Evolutionary conservation across 2,797 vertebrate genomes (phyloP), one percentile per base, ranked within the genome.

Genomic region (Semaprochilodus insignis): DNA sequence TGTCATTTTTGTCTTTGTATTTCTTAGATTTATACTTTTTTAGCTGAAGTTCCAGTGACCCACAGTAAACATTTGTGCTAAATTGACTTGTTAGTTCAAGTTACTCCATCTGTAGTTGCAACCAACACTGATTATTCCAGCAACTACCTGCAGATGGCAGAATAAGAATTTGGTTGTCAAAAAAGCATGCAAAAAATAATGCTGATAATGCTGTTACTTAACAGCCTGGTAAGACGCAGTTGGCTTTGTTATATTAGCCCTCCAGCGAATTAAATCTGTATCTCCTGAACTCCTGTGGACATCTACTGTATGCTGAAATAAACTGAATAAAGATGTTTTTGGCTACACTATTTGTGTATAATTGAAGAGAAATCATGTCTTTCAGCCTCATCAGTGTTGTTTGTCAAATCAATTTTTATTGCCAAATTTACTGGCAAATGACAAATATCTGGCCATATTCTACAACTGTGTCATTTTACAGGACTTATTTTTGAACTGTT

Each of bases 91-190:
- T 59, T 59, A n/a, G 40, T 40, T 31, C 1, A 44, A 44, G 40
- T 44, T 44, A 44, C 40, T 44, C 8, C 40, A n/a, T 57, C 5
- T 66, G 27, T 17, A 31, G 1, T n/a, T 16, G 11, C 6, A 67
- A 21, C 25, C 34, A 34, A 21, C 19, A 10, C 36, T 73, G 66
- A 13, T 69, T 62, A 66, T 83, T 72, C 25, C 14, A 15, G 15
- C 7, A 1, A 55, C 71, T 21, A 3, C 60, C 90, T 85, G 79
- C 69, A 90, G 89, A 84, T 87, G 89, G 84, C 83, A 57, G 83
- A 77, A 80, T 59, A 81, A 51, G 7, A 65, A 70, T 83, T 13
- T 59, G 11, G 3, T 74, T 69, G 48, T 25, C 21, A 59, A 48
- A 60, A 2, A 66, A 8, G 1, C 10, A 48, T 15, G 23, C 6